phyloP scores from a whole-genome alignment of 2,888 invertebrate species.

The Biston stratarius region DNA sequence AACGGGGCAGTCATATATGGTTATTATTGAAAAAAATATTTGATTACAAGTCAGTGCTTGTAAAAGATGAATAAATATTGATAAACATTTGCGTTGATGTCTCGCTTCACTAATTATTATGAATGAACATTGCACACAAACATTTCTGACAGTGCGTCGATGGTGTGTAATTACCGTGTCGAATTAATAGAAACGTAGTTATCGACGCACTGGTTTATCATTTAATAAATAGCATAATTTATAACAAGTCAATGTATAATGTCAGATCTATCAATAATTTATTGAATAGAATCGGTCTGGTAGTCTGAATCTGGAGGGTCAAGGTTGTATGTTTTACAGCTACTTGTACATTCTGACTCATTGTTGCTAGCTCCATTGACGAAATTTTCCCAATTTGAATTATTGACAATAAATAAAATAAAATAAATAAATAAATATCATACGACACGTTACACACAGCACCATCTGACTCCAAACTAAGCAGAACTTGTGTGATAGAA shows the following conservation, averaged over 20 bases:
- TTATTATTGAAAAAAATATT: no score
- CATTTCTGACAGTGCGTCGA: constrained; percentile 4
- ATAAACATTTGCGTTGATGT: not conserved
- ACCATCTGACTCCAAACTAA: no score
- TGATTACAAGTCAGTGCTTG: no score
- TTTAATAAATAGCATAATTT: constrained; percentile 28
- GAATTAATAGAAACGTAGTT: constrained; percentile 33
- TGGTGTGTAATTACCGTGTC: constrained; percentile 22
- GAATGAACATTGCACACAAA: constrained; percentile 1
- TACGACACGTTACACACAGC: no score
- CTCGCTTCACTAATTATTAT: not conserved
- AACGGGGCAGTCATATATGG: no score
- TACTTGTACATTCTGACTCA: constrained; percentile 22
- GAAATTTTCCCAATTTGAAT: constrained; percentile 1
- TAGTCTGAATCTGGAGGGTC: constrained; percentile 21
- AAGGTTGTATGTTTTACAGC: constrained; percentile 28
- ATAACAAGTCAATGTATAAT: constrained; percentile 32
- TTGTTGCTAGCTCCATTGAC: constrained; percentile 16
- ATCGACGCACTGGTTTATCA: constrained; percentile 15
- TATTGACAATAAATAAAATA: no score
- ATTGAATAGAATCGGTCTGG: constrained; percentile 33
- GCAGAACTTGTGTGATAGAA: no score
- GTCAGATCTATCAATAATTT: constrained; percentile 36
- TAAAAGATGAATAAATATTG: no score
- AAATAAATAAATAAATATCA: no score